Conservation (phyloP, 2,888 invertebrate species). For the Biston betularia region DNA sequence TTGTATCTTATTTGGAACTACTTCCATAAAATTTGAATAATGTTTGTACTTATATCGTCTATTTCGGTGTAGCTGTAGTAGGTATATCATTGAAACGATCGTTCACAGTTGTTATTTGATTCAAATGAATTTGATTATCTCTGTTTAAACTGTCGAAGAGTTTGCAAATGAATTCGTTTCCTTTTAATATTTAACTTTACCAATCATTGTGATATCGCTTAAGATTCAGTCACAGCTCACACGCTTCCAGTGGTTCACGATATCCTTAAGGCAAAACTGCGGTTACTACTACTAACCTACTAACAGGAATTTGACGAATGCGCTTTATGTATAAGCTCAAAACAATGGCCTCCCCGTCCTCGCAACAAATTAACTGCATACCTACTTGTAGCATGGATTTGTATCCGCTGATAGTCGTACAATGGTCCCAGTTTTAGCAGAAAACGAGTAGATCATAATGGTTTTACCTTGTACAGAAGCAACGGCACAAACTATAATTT, state of each 20-base stretch:
- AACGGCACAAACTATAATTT: conserved; percentile 66
- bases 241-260: not conserved
- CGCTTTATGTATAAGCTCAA: conserved; percentile 32
- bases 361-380: conserved; percentile 50
- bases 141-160: not conserved
- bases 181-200: not conserved
- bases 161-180: not conserved
- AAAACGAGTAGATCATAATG: conserved; percentile 75
- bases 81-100: conserved; percentile 32
- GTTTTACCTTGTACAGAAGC: conserved; percentile 79
- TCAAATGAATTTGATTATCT: not conserved
- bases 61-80: conserved; percentile 29
- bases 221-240: not conserved
- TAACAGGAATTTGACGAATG: conserved; percentile 27
- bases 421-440: conserved; percentile 74
- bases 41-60: conserved; percentile 37
- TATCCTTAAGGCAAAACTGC: conserved; percentile 4
- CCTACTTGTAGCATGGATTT: conserved; percentile 57
- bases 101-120: conserved; percentile 17
- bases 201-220: not conserved
- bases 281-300: not conserved
- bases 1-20: conserved; percentile 43
- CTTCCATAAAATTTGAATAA: conserved; percentile 49
- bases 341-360: conserved; percentile 38
- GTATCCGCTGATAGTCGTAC: conserved; percentile 63